These are phyloP conservation scores for Heliocidaris erythrogramma DNA, from an alignment of 35 echinoderm and acorn worm genomes.

Conservation along the genomic window DNA sequence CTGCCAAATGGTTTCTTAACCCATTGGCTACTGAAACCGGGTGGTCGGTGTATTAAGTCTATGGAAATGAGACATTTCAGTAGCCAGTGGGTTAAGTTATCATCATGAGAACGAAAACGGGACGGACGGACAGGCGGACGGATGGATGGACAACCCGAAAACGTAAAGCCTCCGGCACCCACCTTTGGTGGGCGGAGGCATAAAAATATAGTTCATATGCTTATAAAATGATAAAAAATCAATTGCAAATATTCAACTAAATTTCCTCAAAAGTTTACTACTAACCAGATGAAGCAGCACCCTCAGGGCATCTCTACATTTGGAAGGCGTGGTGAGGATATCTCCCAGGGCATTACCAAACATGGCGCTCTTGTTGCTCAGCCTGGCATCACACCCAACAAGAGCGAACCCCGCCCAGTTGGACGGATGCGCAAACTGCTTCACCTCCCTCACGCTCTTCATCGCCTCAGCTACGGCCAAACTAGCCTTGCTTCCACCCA, in stretches of 20 bases:
- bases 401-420: slow-evolving; percentile 93
- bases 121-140: too few relatives aligned
- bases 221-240: too few relatives aligned
- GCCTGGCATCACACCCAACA: slow-evolving; percentile 80
- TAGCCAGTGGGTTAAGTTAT: too few relatives aligned
- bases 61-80: too few relatives aligned
- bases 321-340: slow-evolving; percentile 80
- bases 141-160: too few relatives aligned
- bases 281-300: slow-evolving; percentile 96
- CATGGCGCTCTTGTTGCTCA: slow-evolving; percentile 98
- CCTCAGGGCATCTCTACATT: slow-evolving; percentile 91
- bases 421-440: slow-evolving; percentile 92
- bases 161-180: too few relatives aligned
- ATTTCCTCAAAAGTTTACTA: neutral
- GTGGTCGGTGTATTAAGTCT: too few relatives aligned
- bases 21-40: too few relatives aligned
- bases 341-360: slow-evolving; percentile 95
- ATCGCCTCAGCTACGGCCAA: slow-evolving; percentile 83
- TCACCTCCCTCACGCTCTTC: slow-evolving; percentile 70
- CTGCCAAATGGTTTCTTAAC: too few relatives aligned
- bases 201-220: neutral
- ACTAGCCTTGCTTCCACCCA: slow-evolving; percentile 78
- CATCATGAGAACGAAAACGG: too few relatives aligned
- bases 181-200: too few relatives aligned
- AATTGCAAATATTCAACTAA: neutral